Conservation (phyloP, 2,113 vertebrate species). For the Colaptes auratus region DNA sequence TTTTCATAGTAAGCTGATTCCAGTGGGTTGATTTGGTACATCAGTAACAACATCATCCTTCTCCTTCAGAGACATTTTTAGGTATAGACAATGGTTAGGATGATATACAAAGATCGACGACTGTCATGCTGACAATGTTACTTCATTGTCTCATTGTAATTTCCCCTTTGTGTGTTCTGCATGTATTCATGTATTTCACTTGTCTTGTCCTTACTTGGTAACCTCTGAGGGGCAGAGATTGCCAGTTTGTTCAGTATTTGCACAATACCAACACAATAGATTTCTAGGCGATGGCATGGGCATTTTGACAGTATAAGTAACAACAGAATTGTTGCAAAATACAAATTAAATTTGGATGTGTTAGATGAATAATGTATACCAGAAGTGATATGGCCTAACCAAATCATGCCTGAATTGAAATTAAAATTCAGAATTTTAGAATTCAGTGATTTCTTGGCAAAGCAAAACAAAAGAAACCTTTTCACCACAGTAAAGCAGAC, state of each 20-base stretch:
- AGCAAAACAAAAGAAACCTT: background rate
- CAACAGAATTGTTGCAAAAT: background rate
- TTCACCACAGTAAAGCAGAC: background rate
- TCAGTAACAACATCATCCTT: background rate
- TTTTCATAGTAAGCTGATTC: background rate
- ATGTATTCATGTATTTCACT: slow-evolving; percentile 30
- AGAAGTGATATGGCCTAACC: background rate
- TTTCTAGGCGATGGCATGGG: background rate
- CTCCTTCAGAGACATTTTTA: slow-evolving; percentile 1
- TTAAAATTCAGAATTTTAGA: background rate
- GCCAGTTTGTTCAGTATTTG: slow-evolving; percentile 13
- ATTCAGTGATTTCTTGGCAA: background rate
- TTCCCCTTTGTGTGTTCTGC: slow-evolving; percentile 11
- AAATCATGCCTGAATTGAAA: background rate
- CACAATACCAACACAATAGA: background rate
- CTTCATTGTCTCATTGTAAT: slow-evolving; percentile 30
- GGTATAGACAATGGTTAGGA: background rate
- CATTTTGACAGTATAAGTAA: background rate
- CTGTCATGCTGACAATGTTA: background rate
- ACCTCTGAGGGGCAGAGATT: slow-evolving; percentile 1
- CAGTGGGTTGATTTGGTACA: background rate
- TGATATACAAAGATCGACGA: slow-evolving; percentile 1
- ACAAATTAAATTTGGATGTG: background rate
- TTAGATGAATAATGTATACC: background rate
- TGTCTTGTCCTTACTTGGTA: slow-evolving; percentile 40